Evolutionary conservation across 2,797 vertebrate genomes (phyloP), one percentile per base, ranked within the genome.

Genomic region (Pygocentrus nattereri): DNA sequence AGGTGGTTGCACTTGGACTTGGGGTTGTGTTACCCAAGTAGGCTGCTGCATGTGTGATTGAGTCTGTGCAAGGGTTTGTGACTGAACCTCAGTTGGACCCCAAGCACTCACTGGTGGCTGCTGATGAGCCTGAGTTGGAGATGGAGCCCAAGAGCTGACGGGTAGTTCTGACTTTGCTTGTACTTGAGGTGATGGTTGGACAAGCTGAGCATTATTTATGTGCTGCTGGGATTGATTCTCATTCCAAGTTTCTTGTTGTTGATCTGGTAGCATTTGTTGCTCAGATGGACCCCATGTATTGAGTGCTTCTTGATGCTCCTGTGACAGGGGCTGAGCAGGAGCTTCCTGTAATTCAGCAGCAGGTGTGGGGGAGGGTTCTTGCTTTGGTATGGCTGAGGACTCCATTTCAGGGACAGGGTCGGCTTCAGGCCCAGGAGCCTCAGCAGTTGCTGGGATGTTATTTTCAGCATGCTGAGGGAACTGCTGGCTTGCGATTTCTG

Each of bases 401-500:
- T 91, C 88, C 70, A 90, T 78, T 87, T 94, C 69, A 88, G 87
- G 76, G 83, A 84, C 87, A 85, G 89, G 79, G 69, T 80, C 78
- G 61, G 72, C 76, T 49, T 88, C 89, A 87, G 82, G 82, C 85
- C 86, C 84, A 82, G 91, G 89, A 92, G 88, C 90, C 69, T 78
- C 82, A 88, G 91, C 89, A 92, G 92, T 92, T 91, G 90, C 85
- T 72, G 88, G 92, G 72, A 94, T 88, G 87, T 88, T 93, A 90
- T 94, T 94, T 92, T 95, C 95, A 87, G 92, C 91, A 88, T 91
- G 92, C 85, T 96, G 95, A 84, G 92, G 91, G 76, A 95, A 93
- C 85, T 94, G 90, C 86, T 95, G 95, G 87, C 92, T 91, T 80
- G 93, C 74, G 84, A 85, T 83, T n/a, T 84, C 92, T 78, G 90